Percentiles rank a stretch among this genome's conserved stretches.
Evolutionary conservation across 64 coral and sea anemone genomes (phyloP).

Genomic region (Montipora foliosa): DNA sequence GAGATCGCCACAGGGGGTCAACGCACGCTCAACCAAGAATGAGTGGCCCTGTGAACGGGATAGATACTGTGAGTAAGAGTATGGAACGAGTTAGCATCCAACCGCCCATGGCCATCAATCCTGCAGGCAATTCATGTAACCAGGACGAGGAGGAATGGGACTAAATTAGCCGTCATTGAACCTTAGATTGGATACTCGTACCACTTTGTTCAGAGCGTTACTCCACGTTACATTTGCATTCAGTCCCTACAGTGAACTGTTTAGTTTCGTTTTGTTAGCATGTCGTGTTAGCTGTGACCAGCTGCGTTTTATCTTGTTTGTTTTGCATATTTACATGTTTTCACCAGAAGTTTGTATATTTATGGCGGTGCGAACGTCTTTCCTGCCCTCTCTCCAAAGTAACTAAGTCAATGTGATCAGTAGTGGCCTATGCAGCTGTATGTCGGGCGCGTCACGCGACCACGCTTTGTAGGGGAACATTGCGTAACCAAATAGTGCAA

Average conservation of each 20-base stretch:
- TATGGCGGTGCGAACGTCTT: no score
- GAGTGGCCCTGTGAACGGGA: background rate
- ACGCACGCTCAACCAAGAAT: background rate
- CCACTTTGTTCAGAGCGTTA: background rate
- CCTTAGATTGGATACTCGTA: background rate
- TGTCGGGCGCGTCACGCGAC: no score
- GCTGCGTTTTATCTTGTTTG: background rate
- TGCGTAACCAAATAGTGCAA: no score
- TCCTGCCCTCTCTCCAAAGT: no score
- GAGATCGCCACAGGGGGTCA: background rate
- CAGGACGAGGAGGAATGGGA: conserved; percentile 15
- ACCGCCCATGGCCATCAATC: background rate
- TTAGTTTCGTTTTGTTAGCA: background rate
- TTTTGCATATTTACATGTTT: background rate
- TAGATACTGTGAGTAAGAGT: background rate
- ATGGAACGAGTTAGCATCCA: conserved; percentile 19
- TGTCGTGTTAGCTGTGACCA: background rate
- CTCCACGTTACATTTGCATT: background rate
- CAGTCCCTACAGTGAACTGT: background rate
- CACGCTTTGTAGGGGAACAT: no score
- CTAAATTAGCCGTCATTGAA: background rate
- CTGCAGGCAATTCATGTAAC: background rate
- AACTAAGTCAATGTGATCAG: no score
- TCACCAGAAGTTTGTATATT: no score
- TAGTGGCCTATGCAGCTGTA: no score